Evolutionary conservation across 2,888 invertebrate genomes (phyloP).

Genomic region (Philereme transversata): DNA sequence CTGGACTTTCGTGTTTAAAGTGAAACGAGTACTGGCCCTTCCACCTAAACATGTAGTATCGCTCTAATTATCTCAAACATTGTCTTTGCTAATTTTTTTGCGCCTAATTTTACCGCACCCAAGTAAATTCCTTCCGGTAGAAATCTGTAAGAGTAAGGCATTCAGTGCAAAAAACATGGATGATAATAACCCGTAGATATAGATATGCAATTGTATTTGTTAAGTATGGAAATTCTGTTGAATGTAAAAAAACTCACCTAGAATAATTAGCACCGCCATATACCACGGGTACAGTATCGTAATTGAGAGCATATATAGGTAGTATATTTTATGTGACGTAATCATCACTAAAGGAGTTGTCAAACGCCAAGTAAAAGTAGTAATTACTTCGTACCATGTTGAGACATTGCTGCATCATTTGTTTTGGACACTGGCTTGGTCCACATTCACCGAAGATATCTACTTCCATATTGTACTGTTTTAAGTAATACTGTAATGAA

Average conservation of each 20-base stretch:
- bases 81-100: constrained; percentile 50
- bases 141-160: constrained; percentile 51
- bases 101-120: constrained; percentile 53
- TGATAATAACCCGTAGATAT: no score
- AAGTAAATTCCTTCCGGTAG: constrained; percentile 63
- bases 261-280: constrained; percentile 87
- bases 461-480: constrained; percentile 50
- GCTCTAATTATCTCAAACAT: constrained; percentile 51
- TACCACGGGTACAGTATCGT: constrained; percentile 86
- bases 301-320: constrained; percentile 76
- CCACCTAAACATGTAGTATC: constrained; percentile 62
- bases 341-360: constrained; percentile 67
- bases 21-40: constrained; percentile 58
- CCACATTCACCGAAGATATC: constrained; percentile 66
- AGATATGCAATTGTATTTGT: no score
- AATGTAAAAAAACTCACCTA: constrained; percentile 47
- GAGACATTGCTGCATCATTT: constrained; percentile 53
- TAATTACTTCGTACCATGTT: constrained; percentile 54
- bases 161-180: no score
- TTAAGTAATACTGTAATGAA: constrained; percentile 47
- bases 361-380: constrained; percentile 70
- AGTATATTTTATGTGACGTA: constrained; percentile 71
- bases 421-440: constrained; percentile 51
- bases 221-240: no score
- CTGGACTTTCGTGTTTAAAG: constrained; percentile 48